These are phyloP conservation scores for Gasterosteus aculeatus DNA, from an alignment of 2,113 vertebrate genomes.

Conservation along the genomic window DNA sequence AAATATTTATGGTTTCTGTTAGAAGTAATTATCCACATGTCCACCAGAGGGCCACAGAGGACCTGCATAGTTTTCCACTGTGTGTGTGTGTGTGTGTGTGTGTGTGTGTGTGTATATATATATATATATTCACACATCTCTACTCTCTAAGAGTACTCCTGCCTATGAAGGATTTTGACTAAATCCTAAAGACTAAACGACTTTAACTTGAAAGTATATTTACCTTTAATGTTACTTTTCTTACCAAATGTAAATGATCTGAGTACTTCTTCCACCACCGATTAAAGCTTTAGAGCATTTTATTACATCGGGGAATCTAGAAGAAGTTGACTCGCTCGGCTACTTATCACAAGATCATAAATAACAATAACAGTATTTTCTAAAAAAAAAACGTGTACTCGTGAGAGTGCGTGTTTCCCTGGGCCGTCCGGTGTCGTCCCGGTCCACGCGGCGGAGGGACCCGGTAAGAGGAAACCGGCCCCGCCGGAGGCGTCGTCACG, in stretches of 20 bases:
- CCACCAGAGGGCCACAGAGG: slow-evolving; percentile 67
- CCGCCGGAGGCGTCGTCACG: slow-evolving; percentile 73
- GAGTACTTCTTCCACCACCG: neutral
- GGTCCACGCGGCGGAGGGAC: slow-evolving; percentile 12
- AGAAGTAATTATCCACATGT: neutral
- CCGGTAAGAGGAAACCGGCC: slow-evolving; percentile 64
- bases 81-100: no score
- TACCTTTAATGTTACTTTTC: neutral
- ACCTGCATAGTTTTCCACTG: neutral
- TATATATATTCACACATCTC: neutral
- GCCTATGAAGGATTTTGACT: neutral
- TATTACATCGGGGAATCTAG: no score
- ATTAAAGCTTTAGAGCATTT: no score
- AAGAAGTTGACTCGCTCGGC: neutral
- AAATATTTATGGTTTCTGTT: neutral
- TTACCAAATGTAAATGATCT: neutral
- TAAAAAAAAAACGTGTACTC: no score
- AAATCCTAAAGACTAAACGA: neutral
- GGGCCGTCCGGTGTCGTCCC: neutral
- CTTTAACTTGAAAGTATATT: neutral
- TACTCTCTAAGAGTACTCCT: neutral
- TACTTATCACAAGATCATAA: neutral
- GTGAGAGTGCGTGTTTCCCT: neutral
- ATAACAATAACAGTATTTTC: no score
- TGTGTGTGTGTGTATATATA: neutral